Evolutionary conservation across 2,888 invertebrate genomes (phyloP).

Genomic region (Alentia gelatinosa): DNA sequence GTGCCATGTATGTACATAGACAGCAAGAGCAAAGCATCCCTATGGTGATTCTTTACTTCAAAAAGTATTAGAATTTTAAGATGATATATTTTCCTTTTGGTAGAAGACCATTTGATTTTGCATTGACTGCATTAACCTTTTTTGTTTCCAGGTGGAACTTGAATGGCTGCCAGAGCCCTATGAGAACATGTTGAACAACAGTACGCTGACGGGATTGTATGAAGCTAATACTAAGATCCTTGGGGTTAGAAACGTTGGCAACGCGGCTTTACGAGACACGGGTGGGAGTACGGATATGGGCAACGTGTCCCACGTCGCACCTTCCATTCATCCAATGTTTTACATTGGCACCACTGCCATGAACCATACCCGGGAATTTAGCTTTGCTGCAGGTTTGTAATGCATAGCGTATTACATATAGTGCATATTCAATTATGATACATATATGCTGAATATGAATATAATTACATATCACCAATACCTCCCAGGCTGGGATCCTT

Average conservation of each 20-base stretch:
- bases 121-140: background rate
- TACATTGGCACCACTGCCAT: slow-evolving; percentile 64
- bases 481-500: no score
- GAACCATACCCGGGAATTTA: slow-evolving; percentile 69
- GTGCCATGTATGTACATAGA: background rate
- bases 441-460: no score
- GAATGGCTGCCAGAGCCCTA: slow-evolving; percentile 69
- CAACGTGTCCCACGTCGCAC: slow-evolving; percentile 70
- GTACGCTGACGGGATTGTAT: background rate
- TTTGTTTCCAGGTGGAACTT: background rate
- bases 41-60: background rate
- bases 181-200: slow-evolving; percentile 72
- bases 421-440: no score
- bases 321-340: slow-evolving; percentile 69
- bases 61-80: background rate
- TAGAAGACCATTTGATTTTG: background rate
- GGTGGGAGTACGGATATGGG: slow-evolving; percentile 70
- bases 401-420: no score
- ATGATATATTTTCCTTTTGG: background rate
- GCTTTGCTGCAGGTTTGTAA: slow-evolving; percentile 65
- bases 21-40: background rate
- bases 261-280: background rate
- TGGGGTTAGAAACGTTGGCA: background rate
- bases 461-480: no score
- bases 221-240: background rate